A percentile compares a stretch with the other conserved stretches of the same genome.
Conservation (phyloP, 2,888 invertebrate species). For the Melikaiella ostensackeni region DNA sequence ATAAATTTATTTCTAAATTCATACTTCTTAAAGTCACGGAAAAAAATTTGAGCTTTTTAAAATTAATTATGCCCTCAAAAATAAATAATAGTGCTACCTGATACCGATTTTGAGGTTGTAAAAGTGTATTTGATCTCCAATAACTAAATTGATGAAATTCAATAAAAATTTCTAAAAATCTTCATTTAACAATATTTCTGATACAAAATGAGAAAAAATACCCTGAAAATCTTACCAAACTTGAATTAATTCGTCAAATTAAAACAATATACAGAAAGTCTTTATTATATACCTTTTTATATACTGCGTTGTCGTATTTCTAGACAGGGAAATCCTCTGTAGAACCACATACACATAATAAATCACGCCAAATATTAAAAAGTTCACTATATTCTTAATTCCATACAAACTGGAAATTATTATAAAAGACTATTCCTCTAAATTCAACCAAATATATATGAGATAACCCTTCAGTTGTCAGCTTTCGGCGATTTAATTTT, state of each 20-base stretch:
- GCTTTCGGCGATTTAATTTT: background rate
- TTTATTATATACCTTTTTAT: no score
- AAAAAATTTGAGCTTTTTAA: no score
- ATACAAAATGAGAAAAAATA: background rate
- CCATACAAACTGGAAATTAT: background rate
- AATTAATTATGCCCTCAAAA: no score
- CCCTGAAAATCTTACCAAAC: background rate
- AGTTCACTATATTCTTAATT: background rate
- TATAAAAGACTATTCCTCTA: background rate
- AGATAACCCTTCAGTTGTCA: slow-evolving; percentile 28
- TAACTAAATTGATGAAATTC: no score
- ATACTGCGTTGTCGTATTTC: background rate
- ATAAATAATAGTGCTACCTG: no score
- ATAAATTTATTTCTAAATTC: no score
- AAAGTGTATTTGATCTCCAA: no score
- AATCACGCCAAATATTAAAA: background rate
- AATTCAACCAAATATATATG: background rate
- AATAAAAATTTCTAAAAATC: no score
- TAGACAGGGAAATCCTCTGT: background rate
- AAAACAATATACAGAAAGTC: background rate
- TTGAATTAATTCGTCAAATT: background rate
- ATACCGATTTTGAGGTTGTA: no score
- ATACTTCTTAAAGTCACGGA: no score
- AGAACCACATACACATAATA: background rate
- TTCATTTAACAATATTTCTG: no score